Base-by-base conservation (phyloP, 2,113 vertebrate genomes). In the Halichoeres trimaculatus region DNA sequence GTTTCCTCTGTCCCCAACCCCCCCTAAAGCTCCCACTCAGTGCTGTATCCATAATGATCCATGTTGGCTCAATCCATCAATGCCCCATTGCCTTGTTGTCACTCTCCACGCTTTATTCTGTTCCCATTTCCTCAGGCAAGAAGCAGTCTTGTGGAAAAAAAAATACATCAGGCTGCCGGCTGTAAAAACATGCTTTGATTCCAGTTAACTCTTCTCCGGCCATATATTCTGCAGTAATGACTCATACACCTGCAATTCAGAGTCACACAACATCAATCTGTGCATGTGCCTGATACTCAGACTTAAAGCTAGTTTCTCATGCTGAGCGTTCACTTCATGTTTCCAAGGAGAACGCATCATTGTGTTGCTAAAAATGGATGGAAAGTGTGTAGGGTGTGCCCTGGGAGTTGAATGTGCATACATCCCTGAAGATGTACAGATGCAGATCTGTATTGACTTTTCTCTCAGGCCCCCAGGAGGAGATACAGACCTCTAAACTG, bases 401-500 rank as follows among this genome's bases (percentile, higher is more conserved):
- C 30, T 34, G 3, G 35, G 64, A 76, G 60, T 72, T 70, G 64
- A 59, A 59, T 35, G 16, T 64, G 56, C 24, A 38, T 41, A 4
- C 36, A 50, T 47, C 63, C 24, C 67, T 65, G 70, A 79, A 60
- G 69, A 74, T 61, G 64, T 58, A 59, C 50, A 58, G 78, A 83
- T 83, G 79, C 70, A 81, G 72, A 77, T 85, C 77, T 71, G 48
- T 83, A 83, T 76, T 59, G 83, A 88, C 70, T 74, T 45, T 68
- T 43, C 57, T 56, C 59, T 75, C 53, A 22, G 68, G 72, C 56
- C 72, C 61, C 1, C 41, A 79, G 68, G 60, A 73, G 72, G 69
- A 80, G 72, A 85, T 22, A 47, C 59, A 64, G 50, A 59, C 77
- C 80, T 85, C 84, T 84, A 89, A 90, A 87, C 75, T 45, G 16